Percentiles rank a stretch among this genome's conserved stretches.
These are phyloP conservation scores for Procavia capensis DNA, from an alignment of 2,113 vertebrate genomes.

Conservation along the genomic window DNA sequence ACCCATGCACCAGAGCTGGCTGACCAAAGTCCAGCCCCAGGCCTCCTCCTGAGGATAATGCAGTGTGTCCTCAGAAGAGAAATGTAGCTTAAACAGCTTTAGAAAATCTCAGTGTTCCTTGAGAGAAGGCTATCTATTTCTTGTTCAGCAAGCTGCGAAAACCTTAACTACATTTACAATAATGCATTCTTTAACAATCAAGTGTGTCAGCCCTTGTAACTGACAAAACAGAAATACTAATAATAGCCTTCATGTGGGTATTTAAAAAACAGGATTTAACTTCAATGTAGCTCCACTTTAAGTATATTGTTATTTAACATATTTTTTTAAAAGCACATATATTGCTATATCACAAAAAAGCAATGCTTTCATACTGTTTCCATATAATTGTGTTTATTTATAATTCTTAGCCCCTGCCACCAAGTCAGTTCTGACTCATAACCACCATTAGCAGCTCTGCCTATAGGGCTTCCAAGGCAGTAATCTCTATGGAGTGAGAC, in stretches of 20 bases:
- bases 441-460: background rate
- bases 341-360: background rate
- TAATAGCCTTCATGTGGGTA: background rate
- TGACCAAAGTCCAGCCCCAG: background rate
- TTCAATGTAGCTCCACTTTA: background rate
- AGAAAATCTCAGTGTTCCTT: conserved; percentile 18
- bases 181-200: background rate
- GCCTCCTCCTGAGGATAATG: background rate
- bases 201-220: background rate
- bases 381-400: background rate
- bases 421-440: background rate
- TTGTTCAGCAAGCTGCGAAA: background rate
- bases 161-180: conserved; percentile 28
- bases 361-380: background rate
- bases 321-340: background rate
- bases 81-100: background rate
- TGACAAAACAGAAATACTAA: background rate
- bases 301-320: background rate
- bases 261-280: conserved; percentile 34
- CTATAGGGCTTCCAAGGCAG: background rate
- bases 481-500: background rate
- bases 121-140: background rate
- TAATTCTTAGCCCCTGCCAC: background rate
- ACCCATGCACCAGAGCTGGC: too few relatives aligned
- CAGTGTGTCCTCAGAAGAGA: background rate